These are phyloP conservation scores for Microtus montanus DNA, from an alignment of 2,113 vertebrate genomes.

Conservation along the genomic window DNA sequence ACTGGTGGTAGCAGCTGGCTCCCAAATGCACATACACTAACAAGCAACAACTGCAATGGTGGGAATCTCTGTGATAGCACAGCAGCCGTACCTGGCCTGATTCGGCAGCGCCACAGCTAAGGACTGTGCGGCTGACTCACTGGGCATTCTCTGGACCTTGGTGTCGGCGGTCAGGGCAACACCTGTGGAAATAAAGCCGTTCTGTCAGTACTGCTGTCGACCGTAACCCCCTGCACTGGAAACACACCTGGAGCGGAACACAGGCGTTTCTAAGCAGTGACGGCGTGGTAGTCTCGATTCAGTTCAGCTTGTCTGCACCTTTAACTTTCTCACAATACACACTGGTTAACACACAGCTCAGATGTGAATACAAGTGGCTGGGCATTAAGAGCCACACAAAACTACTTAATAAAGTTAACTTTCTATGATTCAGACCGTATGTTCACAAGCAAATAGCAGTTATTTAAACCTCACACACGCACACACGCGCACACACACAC, in stretches of 20 bases:
- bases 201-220: not conserved
- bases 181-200: conserved; percentile 81
- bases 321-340: conserved; percentile 54
- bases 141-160: conserved; percentile 97
- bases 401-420: not conserved
- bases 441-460: conserved; percentile 47
- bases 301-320: conserved; percentile 26
- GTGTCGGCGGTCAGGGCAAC: conserved; percentile 96
- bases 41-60: not conserved
- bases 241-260: not conserved
- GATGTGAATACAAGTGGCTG: not conserved
- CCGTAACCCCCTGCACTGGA: conserved; percentile 24
- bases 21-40: not conserved
- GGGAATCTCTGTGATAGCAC: not conserved
- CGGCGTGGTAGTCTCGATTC: not conserved
- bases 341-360: not conserved
- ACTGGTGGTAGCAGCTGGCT: not conserved
- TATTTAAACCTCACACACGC: not conserved
- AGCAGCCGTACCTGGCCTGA: conserved; percentile 90
- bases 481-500: no score
- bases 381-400: not conserved
- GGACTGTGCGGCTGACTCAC: conserved; percentile 93
- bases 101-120: conserved; percentile 93
- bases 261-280: not conserved
- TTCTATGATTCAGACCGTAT: not conserved